Evolutionary conservation across 53 echinoderm and acorn worm genomes (phyloP).

Genomic region (Stichopus horrens): DNA sequence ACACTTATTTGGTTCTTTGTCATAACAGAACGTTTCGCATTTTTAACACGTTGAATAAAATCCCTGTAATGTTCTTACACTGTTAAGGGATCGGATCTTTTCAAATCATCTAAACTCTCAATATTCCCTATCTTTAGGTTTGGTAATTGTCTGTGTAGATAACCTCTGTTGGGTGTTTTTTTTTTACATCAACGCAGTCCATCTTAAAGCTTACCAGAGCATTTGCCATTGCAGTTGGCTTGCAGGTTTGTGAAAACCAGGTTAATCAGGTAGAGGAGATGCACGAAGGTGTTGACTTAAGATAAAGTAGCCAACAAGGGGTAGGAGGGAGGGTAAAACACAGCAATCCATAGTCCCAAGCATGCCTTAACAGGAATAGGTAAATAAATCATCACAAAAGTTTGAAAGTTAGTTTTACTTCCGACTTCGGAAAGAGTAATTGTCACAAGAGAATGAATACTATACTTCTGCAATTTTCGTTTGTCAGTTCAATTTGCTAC

Average conservation of each 20-base stretch:
- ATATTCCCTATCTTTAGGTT: background rate
- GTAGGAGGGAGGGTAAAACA: too few relatives aligned
- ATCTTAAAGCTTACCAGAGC: background rate
- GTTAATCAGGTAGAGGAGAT: background rate
- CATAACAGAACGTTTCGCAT: background rate
- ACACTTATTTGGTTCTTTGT: background rate
- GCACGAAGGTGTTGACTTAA: background rate
- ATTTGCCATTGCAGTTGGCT: background rate
- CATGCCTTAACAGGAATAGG: too few relatives aligned
- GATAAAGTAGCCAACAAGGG: too few relatives aligned
- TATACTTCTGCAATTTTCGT: too few relatives aligned
- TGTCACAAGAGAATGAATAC: too few relatives aligned
- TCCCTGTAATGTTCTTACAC: background rate
- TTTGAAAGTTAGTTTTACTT: too few relatives aligned
- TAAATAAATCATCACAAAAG: too few relatives aligned
- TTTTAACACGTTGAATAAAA: background rate
- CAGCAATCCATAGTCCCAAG: too few relatives aligned
- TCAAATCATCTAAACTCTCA: background rate
- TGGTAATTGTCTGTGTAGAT: background rate
- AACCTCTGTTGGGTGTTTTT: background rate
- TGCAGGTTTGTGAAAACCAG: constrained; percentile 1
- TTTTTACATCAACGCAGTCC: background rate
- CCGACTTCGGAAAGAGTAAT: too few relatives aligned
- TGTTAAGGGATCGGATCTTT: constrained; percentile 8
- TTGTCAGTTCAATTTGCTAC: too few relatives aligned